Percentiles rank a stretch among this genome's conserved stretches.
These are phyloP conservation scores for Rana temporaria DNA, from an alignment of 2,113 vertebrate species.

Conservation along the genomic window DNA sequence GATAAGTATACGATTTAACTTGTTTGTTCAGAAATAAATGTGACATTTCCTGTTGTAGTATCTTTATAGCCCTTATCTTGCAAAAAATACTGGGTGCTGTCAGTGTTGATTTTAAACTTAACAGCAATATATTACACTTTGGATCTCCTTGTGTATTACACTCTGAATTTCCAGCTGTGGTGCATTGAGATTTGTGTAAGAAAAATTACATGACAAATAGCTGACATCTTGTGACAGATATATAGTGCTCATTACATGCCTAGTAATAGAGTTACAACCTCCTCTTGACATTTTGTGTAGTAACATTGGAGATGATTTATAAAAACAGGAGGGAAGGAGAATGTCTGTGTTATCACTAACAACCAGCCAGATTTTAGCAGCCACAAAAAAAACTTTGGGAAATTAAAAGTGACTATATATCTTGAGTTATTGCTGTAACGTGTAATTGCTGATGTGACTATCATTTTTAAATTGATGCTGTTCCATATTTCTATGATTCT, in stretches of 20 bases:
- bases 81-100: constrained; percentile 47
- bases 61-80: constrained; percentile 45
- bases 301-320: no score
- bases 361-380: background rate
- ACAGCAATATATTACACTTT: constrained; percentile 40
- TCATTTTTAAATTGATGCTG: no score
- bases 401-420: no score
- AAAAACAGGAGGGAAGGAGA: no score
- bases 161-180: constrained; percentile 6
- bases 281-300: background rate
- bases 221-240: background rate
- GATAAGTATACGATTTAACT: constrained; percentile 31
- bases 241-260: background rate
- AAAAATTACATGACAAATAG: constrained; percentile 25
- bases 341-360: no score
- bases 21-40: constrained; percentile 40
- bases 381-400: background rate
- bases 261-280: background rate
- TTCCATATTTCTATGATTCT: no score
- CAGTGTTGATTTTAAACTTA: constrained; percentile 44
- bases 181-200: background rate
- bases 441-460: no score
- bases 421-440: no score
- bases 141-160: constrained; percentile 17
- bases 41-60: constrained; percentile 44